phyloP scores from a whole-genome alignment of 2,113 vertebrate species.

The Petromus typicus region DNA sequence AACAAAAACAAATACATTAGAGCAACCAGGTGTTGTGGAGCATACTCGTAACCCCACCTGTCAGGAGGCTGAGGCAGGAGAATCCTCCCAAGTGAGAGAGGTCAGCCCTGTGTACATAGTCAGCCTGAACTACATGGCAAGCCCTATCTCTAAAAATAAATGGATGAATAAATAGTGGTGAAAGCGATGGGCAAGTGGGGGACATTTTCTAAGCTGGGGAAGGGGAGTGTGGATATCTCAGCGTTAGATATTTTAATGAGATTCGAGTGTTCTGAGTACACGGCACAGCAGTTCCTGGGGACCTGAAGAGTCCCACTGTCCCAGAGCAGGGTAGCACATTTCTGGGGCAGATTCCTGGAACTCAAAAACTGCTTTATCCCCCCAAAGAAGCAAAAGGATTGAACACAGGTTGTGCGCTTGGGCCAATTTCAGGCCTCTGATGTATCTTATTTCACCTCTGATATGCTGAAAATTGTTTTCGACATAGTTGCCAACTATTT shows the following conservation, averaged over 20 bases:
- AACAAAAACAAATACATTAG: no score
- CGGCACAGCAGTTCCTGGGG: background rate
- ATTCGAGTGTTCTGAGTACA: background rate
- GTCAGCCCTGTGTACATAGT: no score
- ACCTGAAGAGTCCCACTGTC: background rate
- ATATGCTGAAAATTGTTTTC: background rate
- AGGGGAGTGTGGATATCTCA: no score
- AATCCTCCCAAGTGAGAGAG: background rate
- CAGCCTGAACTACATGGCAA: background rate
- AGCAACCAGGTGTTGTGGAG: no score
- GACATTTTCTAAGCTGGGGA: no score
- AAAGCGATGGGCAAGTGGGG: no score
- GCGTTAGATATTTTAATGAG: no score
- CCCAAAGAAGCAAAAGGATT: background rate
- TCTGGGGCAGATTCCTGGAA: background rate
- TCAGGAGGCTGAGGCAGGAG: background rate
- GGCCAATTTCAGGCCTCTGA: background rate
- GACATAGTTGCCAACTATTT: slow-evolving; percentile 34
- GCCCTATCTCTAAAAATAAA: background rate
- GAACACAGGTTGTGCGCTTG: background rate
- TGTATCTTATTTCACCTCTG: slow-evolving; percentile 4
- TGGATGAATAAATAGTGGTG: no score
- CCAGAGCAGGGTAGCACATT: background rate
- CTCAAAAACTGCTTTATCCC: background rate
- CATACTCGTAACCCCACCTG: no score